Evolutionary conservation across 2,888 invertebrate genomes (phyloP).

Genomic region (Amblyjoppa proteus): DNA sequence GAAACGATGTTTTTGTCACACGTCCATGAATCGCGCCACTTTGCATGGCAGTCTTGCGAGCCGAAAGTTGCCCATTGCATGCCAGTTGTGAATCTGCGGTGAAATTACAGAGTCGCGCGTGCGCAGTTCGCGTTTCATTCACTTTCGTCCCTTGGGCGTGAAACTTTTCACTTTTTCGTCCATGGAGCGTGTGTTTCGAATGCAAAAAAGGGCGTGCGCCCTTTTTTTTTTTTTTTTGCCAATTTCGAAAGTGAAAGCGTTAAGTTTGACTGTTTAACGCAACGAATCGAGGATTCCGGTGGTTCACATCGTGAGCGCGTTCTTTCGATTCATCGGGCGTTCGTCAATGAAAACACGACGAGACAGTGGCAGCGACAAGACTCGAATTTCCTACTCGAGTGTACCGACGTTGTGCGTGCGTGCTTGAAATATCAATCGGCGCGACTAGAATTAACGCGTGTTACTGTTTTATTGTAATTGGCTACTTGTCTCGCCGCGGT

Average conservation of each 20-base stretch:
- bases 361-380: constrained; percentile 33
- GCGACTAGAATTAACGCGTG: not conserved
- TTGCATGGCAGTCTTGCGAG: too few relatives aligned
- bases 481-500: not conserved
- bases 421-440: constrained; percentile 59
- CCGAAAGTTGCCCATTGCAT: too few relatives aligned
- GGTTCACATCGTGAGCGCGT: not conserved
- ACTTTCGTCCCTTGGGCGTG: too few relatives aligned
- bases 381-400: constrained; percentile 42
- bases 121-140: too few relatives aligned
- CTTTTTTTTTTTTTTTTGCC: too few relatives aligned
- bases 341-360: constrained; percentile 69
- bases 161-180: too few relatives aligned
- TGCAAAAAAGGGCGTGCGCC: not conserved
- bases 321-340: constrained; percentile 67
- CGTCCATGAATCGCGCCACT: too few relatives aligned
- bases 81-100: too few relatives aligned
- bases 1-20: not conserved
- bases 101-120: too few relatives aligned
- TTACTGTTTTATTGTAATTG: constrained; percentile 5
- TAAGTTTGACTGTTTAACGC: constrained; percentile 30
- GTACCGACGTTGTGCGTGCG: constrained; percentile 47
- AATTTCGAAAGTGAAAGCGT: too few relatives aligned
- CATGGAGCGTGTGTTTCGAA: not conserved
- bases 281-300: not conserved